Percentiles rank a stretch among this genome's conserved stretches.
These are phyloP conservation scores for Tinamus major DNA, from an alignment of 2,797 vertebrate genomes.

Conservation along the genomic window DNA sequence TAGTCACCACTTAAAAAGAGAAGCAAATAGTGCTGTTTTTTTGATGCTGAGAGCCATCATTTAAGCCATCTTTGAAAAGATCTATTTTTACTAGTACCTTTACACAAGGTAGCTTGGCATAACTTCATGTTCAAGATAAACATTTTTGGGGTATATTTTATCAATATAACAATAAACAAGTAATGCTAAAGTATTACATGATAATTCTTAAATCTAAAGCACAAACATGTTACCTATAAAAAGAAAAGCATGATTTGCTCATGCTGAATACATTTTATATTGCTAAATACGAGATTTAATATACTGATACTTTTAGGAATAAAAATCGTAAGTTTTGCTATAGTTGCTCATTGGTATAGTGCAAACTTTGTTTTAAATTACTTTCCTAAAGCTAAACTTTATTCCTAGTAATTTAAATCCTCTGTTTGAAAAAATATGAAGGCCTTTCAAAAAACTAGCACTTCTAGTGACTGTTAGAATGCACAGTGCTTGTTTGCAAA, in stretches of 20 bases:
- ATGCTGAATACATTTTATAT: background rate
- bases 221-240: background rate
- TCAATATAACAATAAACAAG: background rate
- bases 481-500: background rate
- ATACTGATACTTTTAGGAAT: background rate
- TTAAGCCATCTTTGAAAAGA: background rate
- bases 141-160: fast-evolving
- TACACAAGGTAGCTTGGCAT: fast-evolving
- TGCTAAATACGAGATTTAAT: background rate
- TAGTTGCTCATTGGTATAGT: background rate
- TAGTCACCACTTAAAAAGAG: background rate
- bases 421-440: background rate
- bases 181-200: background rate
- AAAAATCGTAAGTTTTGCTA: background rate
- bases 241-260: background rate
- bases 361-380: background rate
- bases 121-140: background rate
- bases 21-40: fast-evolving
- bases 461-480: background rate
- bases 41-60: background rate
- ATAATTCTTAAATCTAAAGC: background rate
- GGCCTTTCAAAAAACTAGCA: background rate
- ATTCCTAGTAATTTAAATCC: background rate
- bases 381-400: background rate
- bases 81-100: background rate